Conservation (phyloP, 2,797 vertebrate genomes). For the Helostoma temminkii region DNA sequence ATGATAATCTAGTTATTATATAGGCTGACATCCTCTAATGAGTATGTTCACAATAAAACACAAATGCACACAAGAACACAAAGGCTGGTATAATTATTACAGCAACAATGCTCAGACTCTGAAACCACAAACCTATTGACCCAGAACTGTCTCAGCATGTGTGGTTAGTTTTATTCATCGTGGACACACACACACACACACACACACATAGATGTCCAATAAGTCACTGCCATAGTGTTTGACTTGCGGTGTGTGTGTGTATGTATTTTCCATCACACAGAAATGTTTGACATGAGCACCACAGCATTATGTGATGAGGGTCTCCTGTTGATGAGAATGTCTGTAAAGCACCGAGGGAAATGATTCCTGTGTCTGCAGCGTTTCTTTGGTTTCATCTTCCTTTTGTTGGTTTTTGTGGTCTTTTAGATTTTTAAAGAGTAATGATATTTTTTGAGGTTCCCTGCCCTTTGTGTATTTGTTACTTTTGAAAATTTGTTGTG, state of each 20-base stretch:
- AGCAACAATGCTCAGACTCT: conserved; percentile 18
- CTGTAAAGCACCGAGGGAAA: conserved; percentile 9
- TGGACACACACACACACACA: conserved; percentile 2
- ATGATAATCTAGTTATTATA: conserved; percentile 9
- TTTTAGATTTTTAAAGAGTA: conserved; percentile 36
- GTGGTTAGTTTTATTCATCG: conserved; percentile 23
- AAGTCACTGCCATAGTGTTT: conserved; percentile 57
- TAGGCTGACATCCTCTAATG: conserved; percentile 7
- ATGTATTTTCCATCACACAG: conserved; percentile 54
- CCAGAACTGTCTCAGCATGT: conserved; percentile 20
- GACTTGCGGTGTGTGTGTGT: conserved; percentile 32
- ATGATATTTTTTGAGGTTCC: conserved; percentile 40
- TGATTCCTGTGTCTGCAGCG: background rate
- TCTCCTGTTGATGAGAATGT: conserved; percentile 19
- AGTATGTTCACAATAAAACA: conserved; percentile 7
- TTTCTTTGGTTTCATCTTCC: conserved; percentile 15
- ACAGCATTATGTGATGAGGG: conserved; percentile 21
- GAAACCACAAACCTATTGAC: conserved; percentile 50
- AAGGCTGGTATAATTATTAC: conserved; percentile 24
- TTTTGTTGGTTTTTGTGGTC: conserved; percentile 4
- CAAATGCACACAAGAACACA: conserved; percentile 1
- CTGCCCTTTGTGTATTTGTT: conserved; percentile 35
- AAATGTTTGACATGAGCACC: conserved; percentile 23
- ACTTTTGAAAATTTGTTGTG: conserved; percentile 34
- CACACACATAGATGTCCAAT: conserved; percentile 32